Evolutionary conservation across 2,797 vertebrate species (phyloP).

Genomic region (Labeo calbasu): DNA sequence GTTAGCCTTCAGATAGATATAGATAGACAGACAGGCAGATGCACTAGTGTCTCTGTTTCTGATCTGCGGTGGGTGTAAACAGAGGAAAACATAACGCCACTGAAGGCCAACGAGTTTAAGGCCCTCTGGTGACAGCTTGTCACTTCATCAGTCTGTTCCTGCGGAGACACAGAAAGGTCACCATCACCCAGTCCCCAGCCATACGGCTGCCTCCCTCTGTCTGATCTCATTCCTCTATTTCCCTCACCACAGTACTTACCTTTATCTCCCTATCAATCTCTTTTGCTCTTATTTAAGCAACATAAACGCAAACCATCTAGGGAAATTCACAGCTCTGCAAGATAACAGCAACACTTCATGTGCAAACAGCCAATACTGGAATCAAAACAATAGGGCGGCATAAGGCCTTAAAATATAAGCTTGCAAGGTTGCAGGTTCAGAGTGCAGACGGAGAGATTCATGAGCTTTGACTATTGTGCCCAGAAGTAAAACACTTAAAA

Average conservation of each 20-base stretch:
- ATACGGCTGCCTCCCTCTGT: conserved; percentile 36
- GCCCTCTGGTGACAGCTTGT: conserved; percentile 42
- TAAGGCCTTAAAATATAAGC: not conserved
- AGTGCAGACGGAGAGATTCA: not conserved
- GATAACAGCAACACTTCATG: not conserved
- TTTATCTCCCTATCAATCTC: not conserved
- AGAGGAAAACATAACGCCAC: not conserved
- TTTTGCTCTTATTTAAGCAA: not conserved
- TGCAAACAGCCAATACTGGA: not conserved
- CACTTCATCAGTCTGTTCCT: conserved; percentile 39
- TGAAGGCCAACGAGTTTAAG: conserved; percentile 5
- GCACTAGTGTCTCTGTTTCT: not conserved
- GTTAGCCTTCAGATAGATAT: too few relatives aligned
- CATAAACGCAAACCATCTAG: not conserved
- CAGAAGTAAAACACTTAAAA: not conserved
- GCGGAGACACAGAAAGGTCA: conserved; percentile 53
- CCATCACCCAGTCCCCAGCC: conserved; percentile 1
- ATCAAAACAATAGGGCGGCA: not conserved
- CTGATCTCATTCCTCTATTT: not conserved
- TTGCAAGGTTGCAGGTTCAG: not conserved
- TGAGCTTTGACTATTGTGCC: not conserved
- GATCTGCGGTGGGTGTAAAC: not conserved
- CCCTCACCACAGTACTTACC: conserved; percentile 1
- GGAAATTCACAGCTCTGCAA: not conserved
- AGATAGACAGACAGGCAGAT: not conserved